These are phyloP conservation scores for Rallus limicola DNA, from an alignment of 2,113 vertebrate genomes.

Conservation along the genomic window DNA sequence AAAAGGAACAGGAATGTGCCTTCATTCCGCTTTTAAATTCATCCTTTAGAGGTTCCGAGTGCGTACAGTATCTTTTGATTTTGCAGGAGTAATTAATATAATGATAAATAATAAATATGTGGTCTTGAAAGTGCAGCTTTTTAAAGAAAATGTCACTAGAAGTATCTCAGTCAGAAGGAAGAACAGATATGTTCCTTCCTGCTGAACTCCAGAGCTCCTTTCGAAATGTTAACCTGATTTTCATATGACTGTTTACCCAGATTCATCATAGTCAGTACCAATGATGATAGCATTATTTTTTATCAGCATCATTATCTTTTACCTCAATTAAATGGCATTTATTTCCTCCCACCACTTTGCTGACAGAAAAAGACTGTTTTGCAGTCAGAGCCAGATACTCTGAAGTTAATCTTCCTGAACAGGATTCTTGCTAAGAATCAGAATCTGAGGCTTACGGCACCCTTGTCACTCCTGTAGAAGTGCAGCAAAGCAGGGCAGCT, in stretches of 20 bases:
- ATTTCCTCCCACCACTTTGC: neutral
- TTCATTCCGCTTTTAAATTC: slow-evolving; percentile 7
- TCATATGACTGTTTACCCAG: neutral
- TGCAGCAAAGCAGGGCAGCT: neutral
- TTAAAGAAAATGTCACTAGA: neutral
- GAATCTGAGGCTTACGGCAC: neutral
- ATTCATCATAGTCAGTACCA: neutral
- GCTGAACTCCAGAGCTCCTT: neutral
- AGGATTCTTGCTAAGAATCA: neutral
- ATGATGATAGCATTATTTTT: neutral
- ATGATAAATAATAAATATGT: slow-evolving; percentile 18
- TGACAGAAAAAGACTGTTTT: neutral
- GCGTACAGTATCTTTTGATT: neutral
- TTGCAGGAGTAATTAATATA: neutral
- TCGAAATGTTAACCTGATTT: neutral
- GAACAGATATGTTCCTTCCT: neutral
- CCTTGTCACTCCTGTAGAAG: neutral
- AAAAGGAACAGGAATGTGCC: slow-evolving; percentile 44
- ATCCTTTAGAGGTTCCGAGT: neutral
- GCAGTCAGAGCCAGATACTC: neutral
- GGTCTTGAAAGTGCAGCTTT: neutral
- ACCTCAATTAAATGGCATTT: neutral
- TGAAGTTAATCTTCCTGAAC: neutral
- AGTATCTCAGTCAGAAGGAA: neutral
- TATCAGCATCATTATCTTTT: neutral